Percentiles rank a stretch among this genome's conserved stretches.
Evolutionary conservation across 2,113 vertebrate genomes (phyloP).

Genomic region (Stegostoma tigrinum): DNA sequence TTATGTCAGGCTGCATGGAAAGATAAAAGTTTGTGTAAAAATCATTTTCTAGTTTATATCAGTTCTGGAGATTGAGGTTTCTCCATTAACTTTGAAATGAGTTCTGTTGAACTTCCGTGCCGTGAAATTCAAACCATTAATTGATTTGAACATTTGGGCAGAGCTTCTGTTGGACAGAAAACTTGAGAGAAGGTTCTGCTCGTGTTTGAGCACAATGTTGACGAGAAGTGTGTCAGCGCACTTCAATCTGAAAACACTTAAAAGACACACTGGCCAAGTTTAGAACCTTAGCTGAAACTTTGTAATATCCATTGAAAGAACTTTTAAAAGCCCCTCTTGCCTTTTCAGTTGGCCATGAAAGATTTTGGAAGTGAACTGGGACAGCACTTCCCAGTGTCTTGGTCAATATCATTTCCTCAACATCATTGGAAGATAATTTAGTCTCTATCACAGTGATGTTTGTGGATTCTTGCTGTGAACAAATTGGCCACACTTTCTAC

Average conservation of each 20-base stretch:
- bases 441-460: neutral
- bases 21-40: neutral
- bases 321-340: neutral
- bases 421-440: neutral
- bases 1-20: neutral
- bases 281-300: neutral
- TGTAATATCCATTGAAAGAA: neutral
- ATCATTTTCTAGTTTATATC: neutral
- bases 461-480: neutral
- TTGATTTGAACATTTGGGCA: neutral
- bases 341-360: neutral
- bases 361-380: neutral
- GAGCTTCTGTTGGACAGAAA: neutral
- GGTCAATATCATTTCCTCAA: neutral
- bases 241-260: neutral
- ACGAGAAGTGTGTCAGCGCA: neutral
- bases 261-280: neutral
- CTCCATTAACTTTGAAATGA: neutral
- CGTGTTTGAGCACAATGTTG: neutral
- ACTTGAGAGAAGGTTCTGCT: neutral
- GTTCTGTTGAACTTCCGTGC: neutral
- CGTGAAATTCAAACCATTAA: neutral
- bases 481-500: neutral
- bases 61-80: neutral
- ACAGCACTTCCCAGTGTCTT: too few species aligned